A percentile compares a stretch with the other conserved stretches of the same genome.
phyloP scores from a whole-genome alignment of 2,113 vertebrate species.

The Carassius auratus region DNA sequence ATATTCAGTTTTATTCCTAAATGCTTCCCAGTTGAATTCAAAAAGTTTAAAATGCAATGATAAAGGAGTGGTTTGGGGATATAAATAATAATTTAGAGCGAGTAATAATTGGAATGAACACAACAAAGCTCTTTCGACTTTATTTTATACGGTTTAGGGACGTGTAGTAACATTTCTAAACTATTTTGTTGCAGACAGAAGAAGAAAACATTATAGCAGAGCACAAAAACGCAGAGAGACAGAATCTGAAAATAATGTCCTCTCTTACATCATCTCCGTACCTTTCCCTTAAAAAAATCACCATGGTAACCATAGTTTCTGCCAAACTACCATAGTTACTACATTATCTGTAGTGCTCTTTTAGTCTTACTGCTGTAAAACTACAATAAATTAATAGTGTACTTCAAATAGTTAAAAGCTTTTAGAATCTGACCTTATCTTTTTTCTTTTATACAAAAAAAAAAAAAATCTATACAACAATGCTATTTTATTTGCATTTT shows the following conservation, averaged over 20 bases:
- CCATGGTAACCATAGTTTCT: conserved; percentile 25
- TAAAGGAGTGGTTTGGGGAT: too few species aligned
- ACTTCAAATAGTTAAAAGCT: neutral
- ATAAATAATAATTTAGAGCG: too few species aligned
- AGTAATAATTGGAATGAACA: too few species aligned
- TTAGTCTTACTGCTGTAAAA: neutral
- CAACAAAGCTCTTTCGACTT: neutral
- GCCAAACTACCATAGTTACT: neutral
- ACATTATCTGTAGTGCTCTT: neutral
- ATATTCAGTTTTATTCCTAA: neutral
- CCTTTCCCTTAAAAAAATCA: conserved; percentile 18
- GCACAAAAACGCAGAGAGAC: neutral
- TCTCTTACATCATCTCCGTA: too few species aligned
- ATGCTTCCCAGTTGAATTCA: neutral
- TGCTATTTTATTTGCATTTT: too few species aligned
- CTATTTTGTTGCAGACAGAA: neutral
- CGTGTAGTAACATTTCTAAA: neutral
- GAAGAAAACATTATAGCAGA: neutral
- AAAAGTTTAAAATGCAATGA: too few species aligned
- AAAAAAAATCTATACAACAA: too few species aligned
- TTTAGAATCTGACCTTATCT: too few species aligned
- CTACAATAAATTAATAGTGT: neutral
- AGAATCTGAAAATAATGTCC: neutral
- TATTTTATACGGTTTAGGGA: neutral
- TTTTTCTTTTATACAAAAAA: too few species aligned